Evolutionary conservation across 2,113 vertebrate species (phyloP).

Genomic region (Chloropsis cyanopogon): DNA sequence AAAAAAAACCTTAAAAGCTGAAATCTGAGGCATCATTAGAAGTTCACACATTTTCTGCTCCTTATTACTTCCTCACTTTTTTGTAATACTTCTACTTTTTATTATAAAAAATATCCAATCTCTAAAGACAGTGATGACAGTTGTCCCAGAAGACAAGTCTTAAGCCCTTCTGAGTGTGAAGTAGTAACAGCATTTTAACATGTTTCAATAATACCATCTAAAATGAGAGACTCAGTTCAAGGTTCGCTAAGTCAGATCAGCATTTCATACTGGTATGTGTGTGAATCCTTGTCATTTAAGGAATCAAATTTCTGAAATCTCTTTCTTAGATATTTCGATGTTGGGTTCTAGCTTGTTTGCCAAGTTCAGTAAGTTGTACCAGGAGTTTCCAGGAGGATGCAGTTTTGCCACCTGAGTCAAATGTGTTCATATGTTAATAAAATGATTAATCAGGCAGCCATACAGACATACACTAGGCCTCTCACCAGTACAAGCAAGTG

Average conservation of each 20-base stretch:
- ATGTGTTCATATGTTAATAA: neutral
- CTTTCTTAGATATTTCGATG: neutral
- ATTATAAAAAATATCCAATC: neutral
- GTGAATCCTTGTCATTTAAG: neutral
- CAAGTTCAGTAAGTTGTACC: neutral
- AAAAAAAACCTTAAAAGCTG: neutral
- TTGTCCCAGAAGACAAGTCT: neutral
- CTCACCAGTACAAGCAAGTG: neutral
- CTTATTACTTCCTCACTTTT: neutral
- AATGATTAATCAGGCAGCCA: neutral
- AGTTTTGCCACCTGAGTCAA: neutral
- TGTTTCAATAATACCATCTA: neutral
- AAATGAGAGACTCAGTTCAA: neutral
- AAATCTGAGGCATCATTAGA: neutral
- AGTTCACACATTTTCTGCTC: accelerated
- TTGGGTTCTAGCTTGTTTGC: neutral
- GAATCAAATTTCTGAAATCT: neutral
- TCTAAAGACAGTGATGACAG: neutral
- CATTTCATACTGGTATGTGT: neutral
- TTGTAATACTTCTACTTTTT: neutral
- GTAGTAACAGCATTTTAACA: neutral
- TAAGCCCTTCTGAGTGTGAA: neutral
- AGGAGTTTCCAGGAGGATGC: neutral
- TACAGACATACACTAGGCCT: neutral
- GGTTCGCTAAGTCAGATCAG: neutral